Evolutionary conservation across 2,113 vertebrate species (phyloP), one percentile per base, ranked within the genome.

Genomic region (Heteronetta atricapilla): DNA sequence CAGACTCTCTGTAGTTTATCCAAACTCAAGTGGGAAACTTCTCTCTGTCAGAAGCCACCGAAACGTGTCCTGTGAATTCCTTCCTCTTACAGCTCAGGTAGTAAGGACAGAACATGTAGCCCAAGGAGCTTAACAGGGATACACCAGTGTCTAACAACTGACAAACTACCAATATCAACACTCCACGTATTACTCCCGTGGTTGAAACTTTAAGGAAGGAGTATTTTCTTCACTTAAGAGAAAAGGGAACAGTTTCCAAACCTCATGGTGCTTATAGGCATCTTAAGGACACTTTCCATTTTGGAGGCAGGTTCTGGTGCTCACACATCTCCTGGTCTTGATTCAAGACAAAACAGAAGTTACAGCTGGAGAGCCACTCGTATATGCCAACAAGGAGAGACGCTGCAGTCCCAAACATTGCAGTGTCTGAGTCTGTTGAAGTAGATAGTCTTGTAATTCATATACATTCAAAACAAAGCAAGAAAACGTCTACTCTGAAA

Each of bases 221-320:
- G 29, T 4, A 46, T 82, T 87, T 84, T 73, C 34, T 83, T 22
- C 60, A 36, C 58, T 44, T 74, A 36, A 3, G 33, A 28, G 26
- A 87, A 75, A 88, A 92, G 16, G 40, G 5, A 95, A 92, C 76
- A 22, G 18, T 33, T 91, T 91, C 58, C 40, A 93, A 91, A 86
- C 33, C 23, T 34, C 86, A 76, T 3, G 26, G 36, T 46, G 63
- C 33, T 86, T 90, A 67, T 14, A 92, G 33, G 23, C 20, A 88
- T 17, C 46, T 89, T 62, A 48, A 77, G 72, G n/a, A 62, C 76
- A 64, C 42, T 67, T 93, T 50, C 34, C 46, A 77, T 63, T 88
- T 89, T 53, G 55, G 15, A 70, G 26, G 26, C 55, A 46, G 33
- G 62, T 50, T 73, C 68, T 34, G 36, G 28, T 52, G 36, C 48